phyloP scores from a whole-genome alignment of 1,140 invertebrate genomes.

The Zophobas morio region DNA sequence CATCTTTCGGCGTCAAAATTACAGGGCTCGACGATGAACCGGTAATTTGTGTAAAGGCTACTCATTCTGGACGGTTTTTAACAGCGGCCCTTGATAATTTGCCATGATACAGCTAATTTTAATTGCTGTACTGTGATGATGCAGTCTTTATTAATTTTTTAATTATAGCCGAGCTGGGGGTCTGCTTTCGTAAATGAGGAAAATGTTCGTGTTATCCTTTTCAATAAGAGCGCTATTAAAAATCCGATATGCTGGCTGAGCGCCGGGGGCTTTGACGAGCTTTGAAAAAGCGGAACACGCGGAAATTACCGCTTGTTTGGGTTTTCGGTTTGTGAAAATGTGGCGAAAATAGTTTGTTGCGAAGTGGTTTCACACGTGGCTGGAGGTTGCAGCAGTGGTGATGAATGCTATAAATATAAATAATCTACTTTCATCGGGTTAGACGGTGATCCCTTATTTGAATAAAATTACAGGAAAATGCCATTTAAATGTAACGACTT shows the following conservation, averaged over 20 bases:
- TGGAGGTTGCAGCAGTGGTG: no score
- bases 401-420: no score
- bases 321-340: no score
- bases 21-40: conserved; percentile 56
- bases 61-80: conserved; percentile 54
- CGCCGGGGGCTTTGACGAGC: background rate
- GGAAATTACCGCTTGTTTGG: background rate
- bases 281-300: background rate
- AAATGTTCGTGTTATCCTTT: no score
- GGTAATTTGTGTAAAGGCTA: conserved; percentile 62
- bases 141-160: conserved; percentile 53
- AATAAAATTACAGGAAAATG: conserved; percentile 7
- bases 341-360: no score
- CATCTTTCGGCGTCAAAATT: conserved; percentile 58
- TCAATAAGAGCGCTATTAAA: background rate
- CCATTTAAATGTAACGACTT: conserved; percentile 16
- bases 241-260: conserved; percentile 9
- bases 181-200: no score
- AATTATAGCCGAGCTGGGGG: conserved; percentile 36
- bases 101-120: conserved; percentile 58
- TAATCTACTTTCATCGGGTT: no score
- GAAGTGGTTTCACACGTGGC: no score
- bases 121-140: conserved; percentile 48
- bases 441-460: no score
- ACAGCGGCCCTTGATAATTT: conserved; percentile 50